Base-by-base conservation (phyloP, 2,888 invertebrate species). In the Clostera curtula region DNA sequence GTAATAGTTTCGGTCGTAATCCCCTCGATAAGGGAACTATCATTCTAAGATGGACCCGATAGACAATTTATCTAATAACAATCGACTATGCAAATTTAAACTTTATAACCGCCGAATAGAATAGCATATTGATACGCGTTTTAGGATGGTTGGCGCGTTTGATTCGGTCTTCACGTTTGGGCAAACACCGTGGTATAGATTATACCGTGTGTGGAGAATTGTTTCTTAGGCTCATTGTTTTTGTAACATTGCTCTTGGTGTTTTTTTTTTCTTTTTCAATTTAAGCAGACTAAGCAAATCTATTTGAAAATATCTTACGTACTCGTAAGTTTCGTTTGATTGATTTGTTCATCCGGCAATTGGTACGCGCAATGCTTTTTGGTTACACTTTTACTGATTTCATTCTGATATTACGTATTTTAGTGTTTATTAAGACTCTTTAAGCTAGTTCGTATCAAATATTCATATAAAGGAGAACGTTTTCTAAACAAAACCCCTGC, bases 11-110 rank as follows among this genome's bases (percentile, higher is more conserved):
- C 58, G 62, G 57, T 67, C 61, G 71, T 70, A 73, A 74, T 74
- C 66, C 56, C 57, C 60, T 56, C 68, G 77, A 75, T 79, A 77
- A 79, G 80, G 80, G 80, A 79, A 82, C 69, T 62, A 49, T 58
- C 56, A 56, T 66, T 59, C 57, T 56, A 51, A 67, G 66, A 74
- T 74, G 60, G 56, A 38, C 41, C 55, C 56, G 50, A 49, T 55
- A 46, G 37, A 49, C 36, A 43, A 36, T 29, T 36, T 30, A 34
- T 36, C 16, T 39, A n/a, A 22, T 19, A 20, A 25, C 14, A 10
- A 22, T 23, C 23, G 29, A 19, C 20, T 28, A 31, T 15, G 32
- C 40, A 29, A 56, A 36, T 44, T 34, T 34, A 19, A 32, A 40
- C 49, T 41, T 40, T 56, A 52, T 22, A 4, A 3, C 20, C 24